A percentile compares a stretch with the other conserved stretches of the same genome.
These are phyloP conservation scores for Pedionomus torquatus DNA, from an alignment of 2,113 vertebrate species.

Conservation along the genomic window DNA sequence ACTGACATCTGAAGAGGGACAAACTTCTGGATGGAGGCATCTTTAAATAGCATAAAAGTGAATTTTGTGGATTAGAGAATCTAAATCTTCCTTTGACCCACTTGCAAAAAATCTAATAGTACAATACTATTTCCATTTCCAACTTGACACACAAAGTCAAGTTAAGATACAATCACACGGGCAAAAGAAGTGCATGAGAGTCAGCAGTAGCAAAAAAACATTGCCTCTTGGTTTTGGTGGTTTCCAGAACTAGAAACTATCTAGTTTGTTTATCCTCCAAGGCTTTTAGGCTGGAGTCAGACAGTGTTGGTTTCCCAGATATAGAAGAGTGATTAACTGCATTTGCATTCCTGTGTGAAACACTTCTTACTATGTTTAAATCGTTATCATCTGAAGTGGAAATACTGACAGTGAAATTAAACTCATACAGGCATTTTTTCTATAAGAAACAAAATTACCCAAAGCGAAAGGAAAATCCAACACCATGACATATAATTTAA, in stretches of 20 bases:
- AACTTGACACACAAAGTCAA: not conserved
- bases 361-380: not conserved
- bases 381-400: not conserved
- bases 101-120: not conserved
- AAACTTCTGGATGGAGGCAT: not conserved
- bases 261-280: not conserved
- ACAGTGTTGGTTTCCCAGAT: not conserved
- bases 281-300: not conserved
- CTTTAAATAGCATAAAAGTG: not conserved
- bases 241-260: not conserved
- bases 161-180: not conserved
- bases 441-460: not conserved
- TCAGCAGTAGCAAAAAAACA: not conserved
- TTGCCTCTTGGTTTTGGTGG: not conserved
- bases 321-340: not conserved
- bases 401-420: not conserved
- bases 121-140: not conserved
- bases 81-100: not conserved
- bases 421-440: not conserved
- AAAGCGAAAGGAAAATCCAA: not conserved
- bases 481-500: not conserved
- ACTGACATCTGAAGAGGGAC: not conserved
- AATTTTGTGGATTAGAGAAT: not conserved
- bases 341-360: not conserved
- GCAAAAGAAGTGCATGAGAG: not conserved